These are phyloP conservation scores for Syngnathus rostellatus DNA, from an alignment of 2,797 vertebrate genomes.

Conservation along the genomic window DNA sequence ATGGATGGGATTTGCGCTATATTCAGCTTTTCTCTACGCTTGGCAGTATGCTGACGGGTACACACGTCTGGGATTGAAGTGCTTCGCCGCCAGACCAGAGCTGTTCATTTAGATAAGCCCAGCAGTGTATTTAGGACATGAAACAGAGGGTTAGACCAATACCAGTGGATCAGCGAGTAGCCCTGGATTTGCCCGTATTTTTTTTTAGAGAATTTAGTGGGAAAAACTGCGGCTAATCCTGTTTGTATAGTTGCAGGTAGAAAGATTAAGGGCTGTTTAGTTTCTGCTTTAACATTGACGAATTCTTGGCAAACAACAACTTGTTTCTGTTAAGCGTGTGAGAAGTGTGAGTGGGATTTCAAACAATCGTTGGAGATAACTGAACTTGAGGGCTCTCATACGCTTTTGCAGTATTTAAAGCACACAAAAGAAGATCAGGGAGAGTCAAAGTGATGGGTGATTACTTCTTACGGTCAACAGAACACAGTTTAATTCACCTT, in stretches of 20 bases:
- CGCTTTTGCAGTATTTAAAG: constrained; percentile 3
- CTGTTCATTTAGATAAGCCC: constrained; percentile 70
- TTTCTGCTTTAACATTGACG: constrained; percentile 43
- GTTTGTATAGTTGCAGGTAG: constrained; percentile 71
- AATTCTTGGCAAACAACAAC: constrained; percentile 30
- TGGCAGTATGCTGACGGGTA: constrained; percentile 23
- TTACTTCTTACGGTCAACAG: constrained; percentile 10
- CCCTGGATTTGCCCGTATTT: constrained; percentile 47
- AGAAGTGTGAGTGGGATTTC: constrained; percentile 40
- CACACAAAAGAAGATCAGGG: constrained; percentile 4
- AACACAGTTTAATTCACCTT: constrained; percentile 11
- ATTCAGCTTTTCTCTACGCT: constrained; percentile 16
- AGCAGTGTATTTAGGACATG: constrained; percentile 45
- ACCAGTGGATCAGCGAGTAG: constrained; percentile 44
- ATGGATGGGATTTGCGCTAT: constrained; percentile 6
- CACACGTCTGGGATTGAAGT: constrained; percentile 8
- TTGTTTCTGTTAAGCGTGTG: constrained; percentile 18
- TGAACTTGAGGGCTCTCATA: constrained; percentile 29
- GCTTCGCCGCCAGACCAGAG: constrained; percentile 43
- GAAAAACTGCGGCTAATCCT: constrained; percentile 62
- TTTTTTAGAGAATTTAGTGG: constrained; percentile 42
- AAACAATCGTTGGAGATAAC: constrained; percentile 23
- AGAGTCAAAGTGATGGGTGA: constrained; percentile 7
- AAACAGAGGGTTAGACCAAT: constrained; percentile 48
- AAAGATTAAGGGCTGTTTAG: constrained; percentile 56